A percentile compares a stretch with the other conserved stretches of the same genome.
These are phyloP conservation scores for Bolborhynchus lineola DNA, from an alignment of 2,113 vertebrate species.

Conservation along the genomic window DNA sequence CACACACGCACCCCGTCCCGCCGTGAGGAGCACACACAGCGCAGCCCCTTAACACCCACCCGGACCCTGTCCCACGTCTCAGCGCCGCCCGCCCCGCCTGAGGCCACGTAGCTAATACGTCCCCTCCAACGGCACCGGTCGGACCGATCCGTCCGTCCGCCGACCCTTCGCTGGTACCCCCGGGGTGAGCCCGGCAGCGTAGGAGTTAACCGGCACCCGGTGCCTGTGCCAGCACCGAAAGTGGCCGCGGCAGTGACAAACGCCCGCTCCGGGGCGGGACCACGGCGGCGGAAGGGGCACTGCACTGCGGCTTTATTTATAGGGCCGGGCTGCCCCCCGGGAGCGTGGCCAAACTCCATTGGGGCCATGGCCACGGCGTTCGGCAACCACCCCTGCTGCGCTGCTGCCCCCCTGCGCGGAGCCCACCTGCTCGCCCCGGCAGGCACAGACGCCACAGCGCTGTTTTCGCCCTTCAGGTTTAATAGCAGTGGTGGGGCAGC, in stretches of 20 bases:
- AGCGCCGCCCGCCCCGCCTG: neutral
- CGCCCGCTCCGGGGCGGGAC: neutral
- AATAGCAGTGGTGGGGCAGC: neutral
- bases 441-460: accelerated
- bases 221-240: neutral
- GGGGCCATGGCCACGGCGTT: too few relatives aligned
- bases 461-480: constrained; percentile 11
- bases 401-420: neutral
- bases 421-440: neutral
- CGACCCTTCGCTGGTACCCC: too few relatives aligned
- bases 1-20: neutral
- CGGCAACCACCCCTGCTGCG: too few relatives aligned
- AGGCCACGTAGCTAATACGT: neutral
- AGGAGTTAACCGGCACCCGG: neutral
- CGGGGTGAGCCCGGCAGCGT: neutral
- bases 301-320: accelerated
- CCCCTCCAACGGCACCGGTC: neutral
- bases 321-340: too few relatives aligned
- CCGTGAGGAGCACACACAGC: neutral
- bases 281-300: neutral
- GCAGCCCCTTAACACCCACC: neutral
- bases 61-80: neutral
- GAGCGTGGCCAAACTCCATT: too few relatives aligned
- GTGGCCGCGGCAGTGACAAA: neutral
- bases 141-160: neutral